Percentiles rank a stretch among this genome's conserved stretches.
Evolutionary conservation across 2,888 invertebrate genomes (phyloP).

Genomic region (Plusia festucae): DNA sequence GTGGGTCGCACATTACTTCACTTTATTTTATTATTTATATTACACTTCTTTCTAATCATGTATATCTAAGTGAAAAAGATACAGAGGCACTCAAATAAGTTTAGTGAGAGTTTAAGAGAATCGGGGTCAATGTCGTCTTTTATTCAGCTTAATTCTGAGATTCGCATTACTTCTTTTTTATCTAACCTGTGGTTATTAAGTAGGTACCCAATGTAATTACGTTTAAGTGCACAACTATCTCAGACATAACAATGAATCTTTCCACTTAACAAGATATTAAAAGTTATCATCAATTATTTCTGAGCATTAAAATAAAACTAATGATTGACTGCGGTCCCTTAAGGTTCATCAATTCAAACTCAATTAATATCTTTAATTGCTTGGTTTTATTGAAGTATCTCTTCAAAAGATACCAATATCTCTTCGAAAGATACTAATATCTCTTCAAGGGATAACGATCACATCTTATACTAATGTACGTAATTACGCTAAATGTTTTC

Average conservation of each 20-base stretch:
- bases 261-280: neutral
- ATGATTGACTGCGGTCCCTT: neutral
- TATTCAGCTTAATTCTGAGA: too few relatives aligned
- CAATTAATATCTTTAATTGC: neutral
- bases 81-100: too few relatives aligned
- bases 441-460: conserved; percentile 16
- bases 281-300: neutral
- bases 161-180: too few relatives aligned
- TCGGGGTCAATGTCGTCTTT: too few relatives aligned
- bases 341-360: neutral
- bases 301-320: neutral
- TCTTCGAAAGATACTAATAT: too few relatives aligned
- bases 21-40: too few relatives aligned
- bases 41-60: too few relatives aligned
- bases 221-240: neutral
- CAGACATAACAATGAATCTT: neutral
- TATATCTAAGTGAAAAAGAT: too few relatives aligned
- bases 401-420: neutral
- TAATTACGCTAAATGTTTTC: conserved; percentile 52
- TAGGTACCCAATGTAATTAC: neutral
- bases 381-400: neutral
- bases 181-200: too few relatives aligned
- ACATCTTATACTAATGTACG: conserved; percentile 34
- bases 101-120: too few relatives aligned
- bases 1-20: too few relatives aligned